phyloP scores from a whole-genome alignment of 2,888 invertebrate species.

The Heliconius charithonia region DNA sequence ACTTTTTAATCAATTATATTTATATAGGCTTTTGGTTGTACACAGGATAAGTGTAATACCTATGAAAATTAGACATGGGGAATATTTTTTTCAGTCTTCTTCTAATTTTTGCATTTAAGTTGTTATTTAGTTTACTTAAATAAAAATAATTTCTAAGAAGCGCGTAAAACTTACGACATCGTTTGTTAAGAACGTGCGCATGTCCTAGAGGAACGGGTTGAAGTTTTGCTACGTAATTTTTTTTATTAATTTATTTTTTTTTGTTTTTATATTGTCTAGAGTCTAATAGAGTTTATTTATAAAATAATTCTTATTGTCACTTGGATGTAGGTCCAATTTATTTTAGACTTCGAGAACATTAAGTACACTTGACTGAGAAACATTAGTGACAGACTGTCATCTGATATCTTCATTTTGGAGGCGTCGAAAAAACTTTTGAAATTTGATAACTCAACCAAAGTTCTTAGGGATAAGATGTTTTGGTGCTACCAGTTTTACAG shows the following conservation, averaged over 20 bases:
- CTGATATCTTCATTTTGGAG: slow-evolving; percentile 4
- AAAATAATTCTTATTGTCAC: neutral
- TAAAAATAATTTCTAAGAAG: too few relatives aligned
- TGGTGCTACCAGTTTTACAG: neutral
- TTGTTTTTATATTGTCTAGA: neutral
- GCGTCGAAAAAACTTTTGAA: neutral
- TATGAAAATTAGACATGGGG: neutral
- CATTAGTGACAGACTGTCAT: neutral
- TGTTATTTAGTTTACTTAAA: neutral
- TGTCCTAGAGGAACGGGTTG: too few relatives aligned
- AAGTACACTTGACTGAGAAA: neutral
- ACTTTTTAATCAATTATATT: neutral
- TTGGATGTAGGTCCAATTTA: neutral
- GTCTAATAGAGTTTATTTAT: neutral
- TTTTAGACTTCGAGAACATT: neutral
- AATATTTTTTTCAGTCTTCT: neutral
- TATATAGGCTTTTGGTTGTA: too few relatives aligned
- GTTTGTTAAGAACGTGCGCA: too few relatives aligned
- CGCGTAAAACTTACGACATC: too few relatives aligned
- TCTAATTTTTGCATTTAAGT: neutral
- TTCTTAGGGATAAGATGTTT: slow-evolving; percentile 2
- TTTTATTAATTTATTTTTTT: neutral
- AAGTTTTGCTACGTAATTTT: neutral
- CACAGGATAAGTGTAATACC: too few relatives aligned
- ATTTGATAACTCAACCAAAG: neutral